Percentiles rank a stretch among this genome's conserved stretches.
These are phyloP conservation scores for Perca fluviatilis DNA, from an alignment of 2,113 vertebrate genomes.

Conservation along the genomic window DNA sequence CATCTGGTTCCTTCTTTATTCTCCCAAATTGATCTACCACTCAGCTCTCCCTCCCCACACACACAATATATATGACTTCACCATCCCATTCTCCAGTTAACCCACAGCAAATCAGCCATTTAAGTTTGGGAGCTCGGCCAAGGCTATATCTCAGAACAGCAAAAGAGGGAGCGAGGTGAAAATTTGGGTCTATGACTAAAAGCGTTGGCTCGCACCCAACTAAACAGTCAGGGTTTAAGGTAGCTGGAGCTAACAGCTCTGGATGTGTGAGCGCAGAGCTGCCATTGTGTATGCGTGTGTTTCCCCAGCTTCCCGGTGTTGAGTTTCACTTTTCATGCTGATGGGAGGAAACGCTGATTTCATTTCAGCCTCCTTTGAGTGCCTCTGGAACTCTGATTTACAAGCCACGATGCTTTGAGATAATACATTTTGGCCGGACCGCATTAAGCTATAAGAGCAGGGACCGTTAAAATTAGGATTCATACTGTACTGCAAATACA, in stretches of 20 bases:
- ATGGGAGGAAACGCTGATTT: constrained; percentile 78
- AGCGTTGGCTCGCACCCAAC: constrained; percentile 66
- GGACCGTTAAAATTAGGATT: constrained; percentile 31
- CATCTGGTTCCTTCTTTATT: constrained; percentile 70
- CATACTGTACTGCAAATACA: constrained; percentile 28
- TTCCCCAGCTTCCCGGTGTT: constrained; percentile 57
- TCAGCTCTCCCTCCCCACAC: constrained; percentile 55
- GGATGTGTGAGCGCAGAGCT: constrained; percentile 50
- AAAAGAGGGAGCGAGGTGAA: constrained; percentile 66
- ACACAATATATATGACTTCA: constrained; percentile 73
- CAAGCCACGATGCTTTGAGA: constrained; percentile 56
- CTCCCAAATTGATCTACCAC: constrained; percentile 70
- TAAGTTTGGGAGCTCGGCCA: constrained; percentile 72
- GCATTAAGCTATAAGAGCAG: constrained; percentile 57
- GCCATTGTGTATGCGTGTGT: constrained; percentile 34
- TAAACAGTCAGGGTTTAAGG: constrained; percentile 56
- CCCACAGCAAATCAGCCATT: constrained; percentile 76
- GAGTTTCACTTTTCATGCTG: constrained; percentile 65
- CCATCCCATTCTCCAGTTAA: constrained; percentile 70
- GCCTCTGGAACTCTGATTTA: constrained; percentile 66
- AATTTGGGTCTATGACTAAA: constrained; percentile 74
- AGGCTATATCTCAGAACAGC: constrained; percentile 65
- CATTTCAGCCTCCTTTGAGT: constrained; percentile 68
- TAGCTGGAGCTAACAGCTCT: constrained; percentile 57
- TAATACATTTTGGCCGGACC: constrained; percentile 53